Base-by-base conservation (phyloP, 2,113 vertebrate species). In the Aramus guarauna region DNA sequence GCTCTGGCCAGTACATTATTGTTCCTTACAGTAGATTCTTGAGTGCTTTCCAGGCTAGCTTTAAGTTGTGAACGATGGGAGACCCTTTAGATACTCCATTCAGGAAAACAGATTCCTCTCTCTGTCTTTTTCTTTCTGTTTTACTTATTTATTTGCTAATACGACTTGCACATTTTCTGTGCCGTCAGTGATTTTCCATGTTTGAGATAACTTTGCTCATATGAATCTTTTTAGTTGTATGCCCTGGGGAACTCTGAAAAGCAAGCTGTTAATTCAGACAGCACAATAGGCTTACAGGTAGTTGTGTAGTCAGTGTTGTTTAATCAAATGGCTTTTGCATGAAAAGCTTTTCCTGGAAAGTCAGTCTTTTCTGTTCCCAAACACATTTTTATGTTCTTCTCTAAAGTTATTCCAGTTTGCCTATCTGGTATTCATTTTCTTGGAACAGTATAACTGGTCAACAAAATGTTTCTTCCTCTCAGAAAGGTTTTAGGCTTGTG, bases 361-460 rank as follows among this genome's bases (percentile, higher is more conserved):
- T 50, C 52, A 69, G 32, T 76, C 60, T 78, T 84, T 95, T 86
- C 86, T 94, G 66, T 81, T 91, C 66, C 58, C 62, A 79, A 92
- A 50, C 32, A 67, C 45, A 64, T 96, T 96, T 94, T 89, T 89
- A 47, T 92, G 22, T 87, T 91, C 41, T 78, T 74, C 94, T 96
- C 88, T 92, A 85, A 96, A 94, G 66, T 90, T 90, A 75, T 92
- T 97, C 89, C 86, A 95, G 64, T 91, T 82, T 92, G 73, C 37
- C 69, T 92, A 63, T 97, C 92, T 96, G 92, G 75, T 97, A 92
- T 72, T 97, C 47, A 94, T 95, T 95, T 97, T 94, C 91, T 87
- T 94, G 81, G 45, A 89, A 87, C 15, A 78, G 36, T 58, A 19
- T 47, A 81, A 84, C 34, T 89, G 24, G 69, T 81, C 52, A 95